phyloP scores from a whole-genome alignment of 1,140 invertebrate species.

The Agrypnia vestita region DNA sequence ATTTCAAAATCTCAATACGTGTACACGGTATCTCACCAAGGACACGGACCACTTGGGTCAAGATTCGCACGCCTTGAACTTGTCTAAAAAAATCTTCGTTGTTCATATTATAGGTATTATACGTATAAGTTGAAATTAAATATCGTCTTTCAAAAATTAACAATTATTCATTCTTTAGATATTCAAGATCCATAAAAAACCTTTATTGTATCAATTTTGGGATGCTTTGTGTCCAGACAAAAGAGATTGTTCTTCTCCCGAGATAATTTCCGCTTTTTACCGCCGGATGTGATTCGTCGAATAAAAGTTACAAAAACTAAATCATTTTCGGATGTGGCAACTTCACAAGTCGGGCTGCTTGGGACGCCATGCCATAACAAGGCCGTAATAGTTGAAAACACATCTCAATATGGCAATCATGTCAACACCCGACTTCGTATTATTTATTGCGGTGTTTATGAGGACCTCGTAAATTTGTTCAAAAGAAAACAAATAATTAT shows the following conservation, averaged over 20 bases:
- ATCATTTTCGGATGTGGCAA: constrained; percentile 37
- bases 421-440: neutral
- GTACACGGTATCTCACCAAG: too few species aligned
- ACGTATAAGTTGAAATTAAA: too few species aligned
- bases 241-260: neutral
- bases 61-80: too few species aligned
- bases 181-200: too few species aligned
- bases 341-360: constrained; percentile 7
- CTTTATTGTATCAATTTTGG: too few species aligned
- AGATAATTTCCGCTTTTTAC: constrained; percentile 23
- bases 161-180: too few species aligned
- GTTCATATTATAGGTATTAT: too few species aligned
- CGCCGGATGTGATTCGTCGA: constrained; percentile 33
- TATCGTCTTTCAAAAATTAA: too few species aligned
- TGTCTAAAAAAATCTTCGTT: too few species aligned
- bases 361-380: neutral
- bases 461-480: neutral
- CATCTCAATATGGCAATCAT: constrained; percentile 7
- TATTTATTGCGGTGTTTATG: neutral
- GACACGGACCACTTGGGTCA: too few species aligned
- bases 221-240: neutral
- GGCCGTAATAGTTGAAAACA: neutral
- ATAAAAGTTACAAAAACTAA: neutral
- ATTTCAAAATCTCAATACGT: too few species aligned
- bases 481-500: too few species aligned